Percentiles rank a stretch among this genome's conserved stretches.
Evolutionary conservation across 2,113 vertebrate species (phyloP).

Genomic region (Corythornis madagascariensis): DNA sequence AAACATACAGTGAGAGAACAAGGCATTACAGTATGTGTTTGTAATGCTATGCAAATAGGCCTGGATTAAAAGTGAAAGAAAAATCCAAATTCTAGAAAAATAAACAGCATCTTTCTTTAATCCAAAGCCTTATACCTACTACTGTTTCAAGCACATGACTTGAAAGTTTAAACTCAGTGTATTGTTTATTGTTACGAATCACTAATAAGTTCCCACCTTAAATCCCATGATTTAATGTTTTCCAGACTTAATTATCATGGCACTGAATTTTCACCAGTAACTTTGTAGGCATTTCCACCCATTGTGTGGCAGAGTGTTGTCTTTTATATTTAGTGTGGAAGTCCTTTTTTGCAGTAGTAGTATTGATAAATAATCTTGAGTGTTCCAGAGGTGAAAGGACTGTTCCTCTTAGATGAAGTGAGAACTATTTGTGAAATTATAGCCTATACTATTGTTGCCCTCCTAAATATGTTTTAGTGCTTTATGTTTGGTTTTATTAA

Average conservation of each 20-base stretch:
- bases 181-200: not conserved
- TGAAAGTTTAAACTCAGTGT: not conserved
- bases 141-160: not conserved
- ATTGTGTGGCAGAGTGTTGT: not conserved
- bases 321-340: not conserved
- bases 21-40: not conserved
- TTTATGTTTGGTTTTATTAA: not conserved
- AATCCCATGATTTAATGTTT: not conserved
- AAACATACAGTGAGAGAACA: not conserved
- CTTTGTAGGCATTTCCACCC: not conserved
- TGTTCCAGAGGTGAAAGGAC: not conserved
- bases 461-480: not conserved
- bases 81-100: not conserved
- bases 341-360: not conserved
- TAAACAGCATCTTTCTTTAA: not conserved
- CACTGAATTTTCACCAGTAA: not conserved
- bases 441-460: not conserved
- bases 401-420: not conserved
- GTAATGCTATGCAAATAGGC: not conserved
- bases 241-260: not conserved
- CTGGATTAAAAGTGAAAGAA: constrained; percentile 3
- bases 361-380: not conserved
- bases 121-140: not conserved
- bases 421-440: not conserved
- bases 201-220: not conserved